Evolutionary conservation across 35 echinoderm and acorn worm species (phyloP), one percentile per base, ranked within the genome.

Genomic region (Strongylocentrotus purpuratus): DNA sequence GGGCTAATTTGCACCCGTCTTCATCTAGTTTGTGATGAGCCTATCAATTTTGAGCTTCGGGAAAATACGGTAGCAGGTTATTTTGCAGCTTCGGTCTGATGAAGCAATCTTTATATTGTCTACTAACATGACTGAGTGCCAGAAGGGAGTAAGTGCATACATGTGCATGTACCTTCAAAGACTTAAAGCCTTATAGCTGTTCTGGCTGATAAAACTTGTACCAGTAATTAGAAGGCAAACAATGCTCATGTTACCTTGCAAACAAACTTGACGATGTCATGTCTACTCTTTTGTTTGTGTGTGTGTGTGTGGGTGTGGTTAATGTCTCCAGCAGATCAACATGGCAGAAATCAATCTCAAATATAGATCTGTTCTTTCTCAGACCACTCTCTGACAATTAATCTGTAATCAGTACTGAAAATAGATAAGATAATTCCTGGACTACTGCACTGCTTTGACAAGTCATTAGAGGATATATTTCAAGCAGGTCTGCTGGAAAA

Each of bases 351-450:
- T 78, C 65, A 78, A 78, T 78, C 28, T 78, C 22, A 78, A 28
- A 78, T 78, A 78, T 78, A 78, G 65, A 78, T 78, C 65, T 78
- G 65, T 78, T 78, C n/a, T 78, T 78, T 78, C 65, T 78, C 65
- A 78, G 22, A 28, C 28, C 7, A 18, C 7, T 78, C 65, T 55
- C 65, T 7, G 52, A n/a, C 65, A 78, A 78, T 78, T 78, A 78
- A 7, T n/a, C 65, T 78, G 65, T 78, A 78, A 78, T 78, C 20
- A n/a, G 65, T 78, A 28, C 5, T 0, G 65, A 78, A n/a, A 55
- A 55, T 55, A 15, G 50, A 9, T 55, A 11, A 55, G 50, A 78
- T 31, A 78, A 78, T n/a, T 22, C 65, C 20, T 31, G 28, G 65
- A 28, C 65, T 78, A 8, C 25, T 78, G 65, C 8, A 28, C 65